These are phyloP conservation scores for Ischnus inquisitorius DNA, from an alignment of 2,888 invertebrate genomes.

Conservation along the genomic window DNA sequence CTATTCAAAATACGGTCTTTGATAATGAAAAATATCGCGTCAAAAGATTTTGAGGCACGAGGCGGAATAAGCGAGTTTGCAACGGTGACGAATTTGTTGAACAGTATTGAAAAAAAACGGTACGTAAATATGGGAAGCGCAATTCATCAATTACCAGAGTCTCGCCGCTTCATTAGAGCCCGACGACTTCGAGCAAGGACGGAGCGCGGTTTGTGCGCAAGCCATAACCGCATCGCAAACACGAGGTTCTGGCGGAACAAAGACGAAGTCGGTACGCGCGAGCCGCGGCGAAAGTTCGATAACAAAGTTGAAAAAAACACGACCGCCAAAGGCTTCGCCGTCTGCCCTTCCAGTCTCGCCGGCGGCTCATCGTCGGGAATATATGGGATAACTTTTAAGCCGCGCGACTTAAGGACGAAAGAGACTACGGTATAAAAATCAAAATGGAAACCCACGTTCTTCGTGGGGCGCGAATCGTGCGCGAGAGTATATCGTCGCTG, in stretches of 20 bases:
- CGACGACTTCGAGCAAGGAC: constrained; percentile 48
- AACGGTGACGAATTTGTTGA: not conserved
- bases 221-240: not conserved
- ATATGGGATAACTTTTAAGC: constrained; percentile 77
- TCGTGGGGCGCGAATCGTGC: not conserved
- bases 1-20: not conserved
- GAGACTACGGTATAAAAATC: constrained; percentile 23
- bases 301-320: constrained; percentile 73
- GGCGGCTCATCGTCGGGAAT: constrained; percentile 69
- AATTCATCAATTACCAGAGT: constrained; percentile 72
- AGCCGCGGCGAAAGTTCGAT: constrained; percentile 65
- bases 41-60: not conserved
- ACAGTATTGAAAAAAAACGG: not conserved
- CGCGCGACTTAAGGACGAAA: constrained; percentile 63
- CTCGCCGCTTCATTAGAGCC: constrained; percentile 67
- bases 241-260: constrained; percentile 12
- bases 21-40: constrained; percentile 3
- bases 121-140: not conserved
- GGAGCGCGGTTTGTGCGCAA: not conserved
- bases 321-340: constrained; percentile 58
- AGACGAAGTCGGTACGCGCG: constrained; percentile 26
- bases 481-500: not conserved
- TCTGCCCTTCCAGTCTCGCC: constrained; percentile 20
- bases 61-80: not conserved
- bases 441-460: constrained; percentile 16